A percentile compares a stretch with the other conserved stretches of the same genome.
phyloP scores from a whole-genome alignment of 2,113 vertebrate genomes.

The Aphyosemion australe region DNA sequence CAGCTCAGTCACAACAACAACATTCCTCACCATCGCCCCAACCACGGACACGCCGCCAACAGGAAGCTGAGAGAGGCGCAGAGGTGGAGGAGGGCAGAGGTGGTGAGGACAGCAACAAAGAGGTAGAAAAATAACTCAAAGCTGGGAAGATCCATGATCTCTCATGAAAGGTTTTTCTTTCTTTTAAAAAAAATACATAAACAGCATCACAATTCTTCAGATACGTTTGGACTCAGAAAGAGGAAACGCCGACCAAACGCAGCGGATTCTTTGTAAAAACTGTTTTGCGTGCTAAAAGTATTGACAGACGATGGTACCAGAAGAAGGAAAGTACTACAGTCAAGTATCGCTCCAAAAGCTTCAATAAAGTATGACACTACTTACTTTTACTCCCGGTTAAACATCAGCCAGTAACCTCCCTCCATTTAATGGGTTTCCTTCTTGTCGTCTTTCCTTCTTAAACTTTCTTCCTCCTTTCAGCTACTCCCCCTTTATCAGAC shows the following conservation, averaged over 20 bases:
- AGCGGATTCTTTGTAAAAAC: neutral
- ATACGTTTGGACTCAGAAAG: neutral
- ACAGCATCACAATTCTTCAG: slow-evolving; percentile 1
- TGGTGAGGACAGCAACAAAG: slow-evolving; percentile 38
- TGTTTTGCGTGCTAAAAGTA: neutral
- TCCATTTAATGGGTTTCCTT: slow-evolving; percentile 46
- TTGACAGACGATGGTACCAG: slow-evolving; percentile 3
- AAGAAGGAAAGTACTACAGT: slow-evolving; percentile 12
- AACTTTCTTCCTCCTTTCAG: slow-evolving; percentile 67
- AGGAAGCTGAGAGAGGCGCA: slow-evolving; percentile 44
- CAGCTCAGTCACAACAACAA: slow-evolving; percentile 71
- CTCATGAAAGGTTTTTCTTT: neutral
- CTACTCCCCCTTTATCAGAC: slow-evolving; percentile 69
- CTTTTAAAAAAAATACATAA: neutral
- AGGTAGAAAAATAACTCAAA: slow-evolving; percentile 2
- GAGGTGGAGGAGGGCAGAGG: slow-evolving; percentile 24
- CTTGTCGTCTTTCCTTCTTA: slow-evolving; percentile 32
- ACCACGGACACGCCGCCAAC: slow-evolving; percentile 55
- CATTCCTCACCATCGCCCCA: slow-evolving; percentile 65
- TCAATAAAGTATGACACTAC: slow-evolving; percentile 36
- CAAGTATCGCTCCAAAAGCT: slow-evolving; percentile 1
- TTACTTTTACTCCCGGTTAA: slow-evolving; percentile 62
- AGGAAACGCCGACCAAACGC: neutral
- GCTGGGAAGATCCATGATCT: slow-evolving; percentile 4
- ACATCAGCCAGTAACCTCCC: slow-evolving; percentile 42